Evolutionary conservation across 2,797 vertebrate species (phyloP).

Genomic region (Poecilia picta): DNA sequence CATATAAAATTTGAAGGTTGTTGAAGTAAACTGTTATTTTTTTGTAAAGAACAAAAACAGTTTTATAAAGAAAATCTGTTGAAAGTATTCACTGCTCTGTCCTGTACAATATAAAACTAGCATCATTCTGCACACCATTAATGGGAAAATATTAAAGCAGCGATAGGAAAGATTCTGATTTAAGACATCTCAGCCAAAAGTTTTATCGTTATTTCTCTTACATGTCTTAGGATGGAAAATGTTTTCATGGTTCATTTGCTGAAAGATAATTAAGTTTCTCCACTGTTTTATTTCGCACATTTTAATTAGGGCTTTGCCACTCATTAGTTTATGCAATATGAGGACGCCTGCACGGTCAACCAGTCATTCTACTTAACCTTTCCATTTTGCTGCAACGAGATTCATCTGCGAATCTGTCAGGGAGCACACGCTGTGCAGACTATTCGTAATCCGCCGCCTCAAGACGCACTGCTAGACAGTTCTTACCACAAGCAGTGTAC

Average conservation of each 20-base stretch:
- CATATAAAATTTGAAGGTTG: neutral
- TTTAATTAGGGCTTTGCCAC: slow-evolving; percentile 24
- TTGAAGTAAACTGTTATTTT: neutral
- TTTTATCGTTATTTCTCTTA: neutral
- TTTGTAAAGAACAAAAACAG: no score
- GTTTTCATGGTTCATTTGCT: slow-evolving; percentile 4
- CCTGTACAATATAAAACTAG: neutral
- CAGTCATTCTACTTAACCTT: slow-evolving; percentile 31
- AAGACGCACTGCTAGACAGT: slow-evolving; percentile 9
- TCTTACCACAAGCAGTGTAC: neutral
- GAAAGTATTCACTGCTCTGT: neutral
- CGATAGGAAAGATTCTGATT: neutral
- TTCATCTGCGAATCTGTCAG: slow-evolving; percentile 13
- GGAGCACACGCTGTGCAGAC: slow-evolving; percentile 18
- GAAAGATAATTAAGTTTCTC: slow-evolving; percentile 25
- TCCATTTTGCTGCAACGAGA: neutral
- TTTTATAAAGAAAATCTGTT: neutral
- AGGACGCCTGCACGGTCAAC: slow-evolving; percentile 19
- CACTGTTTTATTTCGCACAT: slow-evolving; percentile 36
- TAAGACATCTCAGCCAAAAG: neutral
- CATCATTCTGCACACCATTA: neutral
- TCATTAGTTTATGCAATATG: slow-evolving; percentile 21
- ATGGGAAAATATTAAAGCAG: neutral
- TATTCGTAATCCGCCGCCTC: slow-evolving; percentile 20
- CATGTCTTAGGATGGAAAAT: slow-evolving; percentile 11